phyloP scores from a whole-genome alignment of 30 jellyfish, hydroid and myxozoan genomes.

The Clytia hemisphaerica region DNA sequence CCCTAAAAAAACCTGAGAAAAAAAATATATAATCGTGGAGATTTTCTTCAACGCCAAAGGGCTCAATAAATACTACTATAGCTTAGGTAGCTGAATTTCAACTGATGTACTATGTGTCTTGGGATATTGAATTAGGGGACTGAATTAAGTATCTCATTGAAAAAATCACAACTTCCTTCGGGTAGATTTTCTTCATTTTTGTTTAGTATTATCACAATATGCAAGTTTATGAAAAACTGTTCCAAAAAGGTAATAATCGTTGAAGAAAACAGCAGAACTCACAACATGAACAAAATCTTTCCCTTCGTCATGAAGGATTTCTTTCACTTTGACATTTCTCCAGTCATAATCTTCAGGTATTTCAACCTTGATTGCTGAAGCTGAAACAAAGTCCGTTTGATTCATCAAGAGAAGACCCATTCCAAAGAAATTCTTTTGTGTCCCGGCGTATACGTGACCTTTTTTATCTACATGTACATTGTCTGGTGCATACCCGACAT shows the following conservation, averaged over 20 bases:
- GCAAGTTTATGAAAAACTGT: conserved; percentile 72
- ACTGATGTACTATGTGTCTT: too few relatives aligned
- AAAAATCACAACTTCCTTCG: too few relatives aligned
- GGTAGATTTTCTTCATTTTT: too few relatives aligned
- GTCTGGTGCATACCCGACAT: conserved; percentile 44
- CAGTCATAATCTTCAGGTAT: conserved; percentile 26
- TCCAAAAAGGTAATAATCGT: conserved; percentile 60
- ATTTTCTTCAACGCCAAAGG: too few relatives aligned
- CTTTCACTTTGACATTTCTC: conserved; percentile 31
- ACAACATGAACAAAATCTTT: conserved; percentile 57
- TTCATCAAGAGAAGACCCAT: conserved; percentile 24
- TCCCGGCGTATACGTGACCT: conserved; percentile 62
- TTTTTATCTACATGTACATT: conserved; percentile 59
- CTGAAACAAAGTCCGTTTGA: conserved; percentile 42
- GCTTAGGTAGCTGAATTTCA: too few relatives aligned
- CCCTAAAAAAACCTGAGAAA: too few relatives aligned
- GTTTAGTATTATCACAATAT: too few relatives aligned
- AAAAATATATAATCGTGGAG: too few relatives aligned
- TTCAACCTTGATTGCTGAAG: conserved; percentile 41
- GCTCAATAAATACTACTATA: too few relatives aligned
- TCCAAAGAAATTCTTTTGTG: conserved; percentile 15
- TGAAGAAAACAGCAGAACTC: conserved; percentile 41
- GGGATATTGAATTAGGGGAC: too few relatives aligned
- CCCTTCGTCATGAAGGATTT: conserved; percentile 66
- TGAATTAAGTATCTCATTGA: too few relatives aligned